phyloP scores from a whole-genome alignment of 1,140 invertebrate species.

The Zaprionus nigranus region DNA sequence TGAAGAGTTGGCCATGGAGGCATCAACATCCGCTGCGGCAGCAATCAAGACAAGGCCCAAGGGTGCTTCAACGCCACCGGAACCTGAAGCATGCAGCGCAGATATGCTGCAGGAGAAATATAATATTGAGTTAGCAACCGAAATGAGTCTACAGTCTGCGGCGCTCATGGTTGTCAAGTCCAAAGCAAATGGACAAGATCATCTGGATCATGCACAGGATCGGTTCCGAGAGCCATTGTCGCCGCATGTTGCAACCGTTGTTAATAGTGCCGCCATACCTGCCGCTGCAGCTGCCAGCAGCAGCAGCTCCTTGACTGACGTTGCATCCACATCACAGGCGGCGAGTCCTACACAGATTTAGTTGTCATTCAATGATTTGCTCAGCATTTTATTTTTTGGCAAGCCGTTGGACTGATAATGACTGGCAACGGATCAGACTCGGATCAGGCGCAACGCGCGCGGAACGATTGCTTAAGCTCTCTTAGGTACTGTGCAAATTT shows the following conservation, averaged over 20 bases:
- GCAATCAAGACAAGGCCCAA: conserved; percentile 45
- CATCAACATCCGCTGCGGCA: conserved; percentile 69
- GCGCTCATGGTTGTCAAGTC: conserved; percentile 24
- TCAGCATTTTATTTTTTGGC: conserved; percentile 83
- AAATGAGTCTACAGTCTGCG: conserved; percentile 29
- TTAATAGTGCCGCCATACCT: conserved; percentile 7
- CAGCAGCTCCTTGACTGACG: conserved; percentile 27
- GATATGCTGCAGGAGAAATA: conserved; percentile 40
- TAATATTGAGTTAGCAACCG: conserved; percentile 57
- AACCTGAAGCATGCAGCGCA: conserved; percentile 27
- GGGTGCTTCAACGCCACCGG: conserved; percentile 59
- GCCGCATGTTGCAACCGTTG: conserved; percentile 21
- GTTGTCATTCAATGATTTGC: conserved; percentile 84
- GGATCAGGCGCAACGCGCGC: neutral
- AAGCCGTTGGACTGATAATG: conserved; percentile 71
- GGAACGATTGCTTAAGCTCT: conserved; percentile 6
- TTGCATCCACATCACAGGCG: conserved; percentile 70
- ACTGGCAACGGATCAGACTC: conserved; percentile 11
- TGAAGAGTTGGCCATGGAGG: conserved; percentile 52
- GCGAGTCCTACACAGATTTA: conserved; percentile 79
- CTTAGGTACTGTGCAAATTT: conserved; percentile 56
- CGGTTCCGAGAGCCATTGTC: conserved; percentile 18
- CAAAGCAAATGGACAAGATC: conserved; percentile 37
- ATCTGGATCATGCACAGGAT: conserved; percentile 22
- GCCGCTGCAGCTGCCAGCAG: conserved; percentile 19